Evolutionary conservation across 2,797 vertebrate species (phyloP), one percentile per base, ranked within the genome.

Genomic region (Gallirallus australis): DNA sequence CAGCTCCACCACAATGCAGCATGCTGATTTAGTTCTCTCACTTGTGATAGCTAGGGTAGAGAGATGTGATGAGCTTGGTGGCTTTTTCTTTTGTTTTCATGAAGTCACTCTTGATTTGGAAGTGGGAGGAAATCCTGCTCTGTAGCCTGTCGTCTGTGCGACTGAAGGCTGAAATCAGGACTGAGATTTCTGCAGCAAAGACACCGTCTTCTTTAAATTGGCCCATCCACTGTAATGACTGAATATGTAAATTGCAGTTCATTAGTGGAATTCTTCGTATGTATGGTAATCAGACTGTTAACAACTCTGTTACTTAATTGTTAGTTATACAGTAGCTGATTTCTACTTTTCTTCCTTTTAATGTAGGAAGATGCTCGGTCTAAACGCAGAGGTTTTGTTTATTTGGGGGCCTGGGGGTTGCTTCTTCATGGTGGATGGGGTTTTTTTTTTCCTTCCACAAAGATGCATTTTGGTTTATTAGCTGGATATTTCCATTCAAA

Each of bases 201-300:
- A 95, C 68, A 82, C 88, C 89, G 81, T 77, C 65, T 64, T 70
- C 70, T 96, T 96, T 96, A 95, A 97, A 97, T 96, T 93, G 96
- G 94, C 96, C 97, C 84, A 97, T 97, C 94, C 95, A 76, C 95
- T 92, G 71, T 97, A 93, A 97, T 97, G 97, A 96, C 96, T 97
- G 98, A 97, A 96, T 97, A 98, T 98, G 98, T 94, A 98, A 98
- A 98, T 98, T 96, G 95, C 95, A 92, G 94, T 97, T 98, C 97
- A 97, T 98, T 98, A 98, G 97, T 63, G 72, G 94, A 95, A 96
- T 97, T 97, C 97, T 97, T 98, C 90, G 28, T 98, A 96, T 96
- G 90, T 98, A 97, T 98, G 97, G 90, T 97, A 98, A 98, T 98
- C 97, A 98, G 97, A 88, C 95, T 97, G 97, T 97, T 98, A 98